phyloP scores from a whole-genome alignment of 1,140 invertebrate genomes.

The Macrobrachium rosenbergii region DNA sequence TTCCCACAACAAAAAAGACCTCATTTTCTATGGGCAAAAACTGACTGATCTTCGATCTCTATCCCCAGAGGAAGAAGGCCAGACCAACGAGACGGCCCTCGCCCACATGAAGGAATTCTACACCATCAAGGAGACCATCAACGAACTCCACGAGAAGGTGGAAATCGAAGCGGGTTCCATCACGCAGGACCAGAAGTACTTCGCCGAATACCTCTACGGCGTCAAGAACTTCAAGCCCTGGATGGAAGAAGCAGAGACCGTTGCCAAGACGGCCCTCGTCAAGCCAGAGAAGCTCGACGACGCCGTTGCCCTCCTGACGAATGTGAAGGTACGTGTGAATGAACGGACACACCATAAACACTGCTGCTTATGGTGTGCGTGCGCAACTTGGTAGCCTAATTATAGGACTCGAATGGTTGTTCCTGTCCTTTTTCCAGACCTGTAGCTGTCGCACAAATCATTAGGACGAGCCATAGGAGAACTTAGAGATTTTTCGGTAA shows the following conservation, averaged over 20 bases:
- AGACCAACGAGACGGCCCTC: slow-evolving; percentile 64
- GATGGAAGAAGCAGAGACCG: slow-evolving; percentile 65
- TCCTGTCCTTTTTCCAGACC: too few relatives aligned
- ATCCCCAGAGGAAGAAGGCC: slow-evolving; percentile 60
- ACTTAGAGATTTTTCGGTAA: too few relatives aligned
- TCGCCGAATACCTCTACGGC: slow-evolving; percentile 66
- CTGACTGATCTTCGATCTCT: too few relatives aligned
- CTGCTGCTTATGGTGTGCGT: background rate
- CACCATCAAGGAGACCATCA: slow-evolving; percentile 63
- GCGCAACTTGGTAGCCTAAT: too few relatives aligned
- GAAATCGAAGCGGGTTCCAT: slow-evolving; percentile 66
- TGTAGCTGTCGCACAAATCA: too few relatives aligned
- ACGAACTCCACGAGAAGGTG: slow-evolving; percentile 64
- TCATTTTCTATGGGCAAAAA: too few relatives aligned
- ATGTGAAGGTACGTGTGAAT: slow-evolving; percentile 48
- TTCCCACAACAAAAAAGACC: too few relatives aligned
- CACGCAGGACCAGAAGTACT: slow-evolving; percentile 67
- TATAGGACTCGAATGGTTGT: too few relatives aligned
- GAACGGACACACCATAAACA: background rate
- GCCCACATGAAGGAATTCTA: slow-evolving; percentile 61
- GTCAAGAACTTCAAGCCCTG: slow-evolving; percentile 67
- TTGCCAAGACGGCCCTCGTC: slow-evolving; percentile 55
- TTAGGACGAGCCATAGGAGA: too few relatives aligned
- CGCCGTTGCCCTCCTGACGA: slow-evolving; percentile 63
- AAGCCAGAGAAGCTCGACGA: slow-evolving; percentile 65